Percentiles rank a stretch among this genome's conserved stretches.
phyloP scores from a whole-genome alignment of 2,888 invertebrate species.

The Uloborus plumipes region DNA sequence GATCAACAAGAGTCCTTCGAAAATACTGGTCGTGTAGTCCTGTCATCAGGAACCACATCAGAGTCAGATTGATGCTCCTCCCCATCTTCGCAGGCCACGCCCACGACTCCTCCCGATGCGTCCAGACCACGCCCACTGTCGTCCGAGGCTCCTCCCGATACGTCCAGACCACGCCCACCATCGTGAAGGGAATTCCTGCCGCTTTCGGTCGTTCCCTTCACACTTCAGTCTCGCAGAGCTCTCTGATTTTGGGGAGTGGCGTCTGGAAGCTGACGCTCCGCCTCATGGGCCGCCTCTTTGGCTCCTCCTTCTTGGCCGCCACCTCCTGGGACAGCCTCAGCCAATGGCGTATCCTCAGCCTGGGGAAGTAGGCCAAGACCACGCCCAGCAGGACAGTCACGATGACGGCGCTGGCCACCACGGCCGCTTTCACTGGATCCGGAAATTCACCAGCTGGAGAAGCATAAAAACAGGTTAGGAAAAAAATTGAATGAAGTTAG shows the following conservation, averaged over 20 bases:
- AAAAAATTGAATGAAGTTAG: background rate
- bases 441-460: slow-evolving; percentile 41
- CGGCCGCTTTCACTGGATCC: slow-evolving; percentile 47
- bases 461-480: background rate
- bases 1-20: no score
- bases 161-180: no score
- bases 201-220: slow-evolving; percentile 3
- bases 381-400: slow-evolving; percentile 53
- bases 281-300: slow-evolving; percentile 30
- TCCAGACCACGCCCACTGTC: no score
- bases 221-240: slow-evolving; percentile 24
- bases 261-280: slow-evolving; percentile 50
- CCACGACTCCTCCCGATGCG: no score
- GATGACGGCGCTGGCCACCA: slow-evolving; percentile 56
- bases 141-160: no score
- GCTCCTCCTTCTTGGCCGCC: background rate
- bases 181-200: no score
- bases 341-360: slow-evolving; percentile 8
- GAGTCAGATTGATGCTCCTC: no score
- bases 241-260: slow-evolving; percentile 39
- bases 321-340: background rate
- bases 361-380: slow-evolving; percentile 47
- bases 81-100: no score
- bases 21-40: no score
- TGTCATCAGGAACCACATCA: no score